These are phyloP conservation scores for Pelecanus crispus DNA, from an alignment of 2,113 vertebrate genomes.

Conservation along the genomic window DNA sequence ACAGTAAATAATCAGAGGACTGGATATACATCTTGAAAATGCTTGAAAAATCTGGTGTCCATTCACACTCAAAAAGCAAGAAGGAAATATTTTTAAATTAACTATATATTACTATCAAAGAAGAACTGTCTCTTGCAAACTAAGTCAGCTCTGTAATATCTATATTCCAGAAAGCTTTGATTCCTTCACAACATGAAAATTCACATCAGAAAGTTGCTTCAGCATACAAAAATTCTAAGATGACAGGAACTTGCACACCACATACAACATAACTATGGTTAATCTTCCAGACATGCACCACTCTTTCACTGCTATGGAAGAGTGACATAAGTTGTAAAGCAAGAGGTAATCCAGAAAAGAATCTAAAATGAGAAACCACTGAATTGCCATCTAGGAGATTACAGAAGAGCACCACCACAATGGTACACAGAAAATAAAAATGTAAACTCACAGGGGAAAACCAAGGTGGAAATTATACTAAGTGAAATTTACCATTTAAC, in stretches of 20 bases:
- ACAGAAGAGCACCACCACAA: not conserved
- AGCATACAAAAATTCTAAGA: not conserved
- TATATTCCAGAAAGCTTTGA: not conserved
- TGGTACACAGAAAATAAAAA: not conserved
- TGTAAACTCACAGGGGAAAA: not conserved
- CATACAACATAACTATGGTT: not conserved
- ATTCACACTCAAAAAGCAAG: not conserved
- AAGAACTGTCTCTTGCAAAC: not conserved
- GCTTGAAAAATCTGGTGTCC: not conserved
- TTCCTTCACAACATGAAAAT: not conserved
- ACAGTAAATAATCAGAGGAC: not conserved
- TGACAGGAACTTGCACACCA: not conserved
- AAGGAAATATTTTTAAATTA: not conserved
- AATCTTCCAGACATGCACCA: not conserved
- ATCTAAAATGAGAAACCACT: not conserved
- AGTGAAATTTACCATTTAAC: not conserved
- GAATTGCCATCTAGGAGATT: not conserved
- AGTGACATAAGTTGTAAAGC: not conserved
- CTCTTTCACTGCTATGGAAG: not conserved
- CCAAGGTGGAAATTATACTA: not conserved
- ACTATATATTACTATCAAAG: not conserved
- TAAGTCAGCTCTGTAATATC: not conserved
- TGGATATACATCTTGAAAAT: fast-evolving
- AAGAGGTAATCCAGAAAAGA: not conserved
- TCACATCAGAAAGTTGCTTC: not conserved